Evolutionary conservation across 2,113 vertebrate species (phyloP).

Genomic region (Amblyopsis rosae): DNA sequence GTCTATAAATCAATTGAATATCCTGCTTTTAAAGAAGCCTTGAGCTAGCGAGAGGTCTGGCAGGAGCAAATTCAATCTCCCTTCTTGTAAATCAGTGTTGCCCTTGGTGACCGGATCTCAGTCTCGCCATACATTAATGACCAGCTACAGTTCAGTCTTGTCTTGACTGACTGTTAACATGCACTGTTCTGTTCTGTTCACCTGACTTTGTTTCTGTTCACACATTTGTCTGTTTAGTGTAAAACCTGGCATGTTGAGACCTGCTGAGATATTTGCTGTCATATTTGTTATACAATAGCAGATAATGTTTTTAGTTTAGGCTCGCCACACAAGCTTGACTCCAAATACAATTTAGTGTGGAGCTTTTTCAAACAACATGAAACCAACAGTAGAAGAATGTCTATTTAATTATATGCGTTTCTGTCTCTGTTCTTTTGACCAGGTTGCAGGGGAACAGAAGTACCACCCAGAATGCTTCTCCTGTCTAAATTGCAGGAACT

Average conservation of each 20-base stretch:
- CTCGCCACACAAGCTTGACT: neutral
- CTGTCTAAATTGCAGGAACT: constrained; percentile 87
- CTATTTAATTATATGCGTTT: constrained; percentile 2
- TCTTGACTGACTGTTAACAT: neutral
- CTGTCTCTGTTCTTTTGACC: neutral
- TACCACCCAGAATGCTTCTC: constrained; percentile 98
- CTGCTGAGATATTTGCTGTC: too few relatives aligned
- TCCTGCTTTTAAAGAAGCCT: constrained; percentile 53
- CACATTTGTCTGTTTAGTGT: too few relatives aligned
- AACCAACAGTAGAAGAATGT: neutral
- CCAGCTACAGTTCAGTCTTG: constrained; percentile 22
- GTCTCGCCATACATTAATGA: constrained; percentile 41
- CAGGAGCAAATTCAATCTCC: constrained; percentile 45
- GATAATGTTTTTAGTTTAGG: too few relatives aligned
- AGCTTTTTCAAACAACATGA: neutral
- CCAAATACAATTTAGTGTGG: neutral
- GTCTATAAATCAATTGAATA: constrained; percentile 55
- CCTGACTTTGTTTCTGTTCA: neutral
- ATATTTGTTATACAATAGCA: neutral
- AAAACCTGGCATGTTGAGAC: too few relatives aligned
- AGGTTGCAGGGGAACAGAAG: constrained; percentile 97
- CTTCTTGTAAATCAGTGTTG: constrained; percentile 26
- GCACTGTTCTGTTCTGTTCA: neutral
- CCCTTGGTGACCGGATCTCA: constrained; percentile 37
- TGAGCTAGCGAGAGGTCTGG: constrained; percentile 53